Conservation (phyloP, 1,140 invertebrate genomes). For the Drosophila lacteicornis region DNA sequence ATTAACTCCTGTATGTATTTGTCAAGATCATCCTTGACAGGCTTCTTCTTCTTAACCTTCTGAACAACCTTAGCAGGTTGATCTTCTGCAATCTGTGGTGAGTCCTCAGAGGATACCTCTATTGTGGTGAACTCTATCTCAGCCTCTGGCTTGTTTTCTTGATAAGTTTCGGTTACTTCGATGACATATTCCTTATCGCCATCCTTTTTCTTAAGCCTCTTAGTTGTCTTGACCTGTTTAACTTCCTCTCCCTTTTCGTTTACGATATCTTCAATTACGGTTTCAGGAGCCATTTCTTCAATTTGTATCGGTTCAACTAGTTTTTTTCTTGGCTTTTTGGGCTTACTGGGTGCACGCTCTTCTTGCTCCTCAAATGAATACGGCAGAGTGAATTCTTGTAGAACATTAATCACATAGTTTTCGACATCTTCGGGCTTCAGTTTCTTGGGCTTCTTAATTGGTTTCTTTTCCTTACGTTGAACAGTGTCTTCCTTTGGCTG, state of each 20-base stretch:
- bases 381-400: slow-evolving; percentile 53
- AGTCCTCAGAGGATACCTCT: slow-evolving; percentile 70
- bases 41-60: slow-evolving; percentile 73
- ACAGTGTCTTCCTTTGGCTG: background rate
- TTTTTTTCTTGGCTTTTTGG: slow-evolving; percentile 60
- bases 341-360: slow-evolving; percentile 44
- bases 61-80: slow-evolving; percentile 54
- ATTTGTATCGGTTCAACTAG: slow-evolving; percentile 63
- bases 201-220: slow-evolving; percentile 77
- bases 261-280: slow-evolving; percentile 70
- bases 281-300: slow-evolving; percentile 82
- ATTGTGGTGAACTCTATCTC: slow-evolving; percentile 69
- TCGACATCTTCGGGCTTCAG: slow-evolving; percentile 58
- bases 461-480: slow-evolving; percentile 12
- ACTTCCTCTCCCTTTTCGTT: slow-evolving; percentile 83
- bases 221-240: slow-evolving; percentile 78
- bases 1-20: slow-evolving; percentile 80
- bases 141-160: slow-evolving; percentile 80
- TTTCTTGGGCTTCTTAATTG: slow-evolving; percentile 60
- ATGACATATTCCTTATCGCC: slow-evolving; percentile 74
- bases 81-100: slow-evolving; percentile 26
- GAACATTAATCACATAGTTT: slow-evolving; percentile 52
- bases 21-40: slow-evolving; percentile 75
- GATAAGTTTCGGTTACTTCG: slow-evolving; percentile 76
- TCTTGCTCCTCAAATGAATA: slow-evolving; percentile 50